Conservation (phyloP, 2,888 invertebrate species). For the Leucozona laternaria region DNA sequence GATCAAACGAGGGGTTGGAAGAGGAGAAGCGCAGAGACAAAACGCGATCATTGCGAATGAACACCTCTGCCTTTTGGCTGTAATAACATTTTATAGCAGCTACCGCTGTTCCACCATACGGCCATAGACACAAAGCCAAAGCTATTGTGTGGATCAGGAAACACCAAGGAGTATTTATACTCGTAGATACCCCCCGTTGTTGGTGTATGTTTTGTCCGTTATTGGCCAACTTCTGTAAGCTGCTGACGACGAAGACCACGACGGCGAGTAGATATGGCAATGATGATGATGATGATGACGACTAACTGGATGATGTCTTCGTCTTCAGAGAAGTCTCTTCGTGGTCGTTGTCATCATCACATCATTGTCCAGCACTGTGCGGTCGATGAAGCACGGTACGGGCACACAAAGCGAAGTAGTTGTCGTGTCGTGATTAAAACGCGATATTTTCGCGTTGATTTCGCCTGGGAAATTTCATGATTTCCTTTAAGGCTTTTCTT, state of each 20-base stretch:
- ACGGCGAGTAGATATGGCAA: constrained; percentile 29
- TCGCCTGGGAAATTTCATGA: constrained; percentile 72
- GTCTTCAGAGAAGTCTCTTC: constrained; percentile 40
- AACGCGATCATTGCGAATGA: constrained; percentile 58
- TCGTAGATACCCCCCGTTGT: constrained; percentile 28
- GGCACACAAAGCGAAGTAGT: constrained; percentile 63
- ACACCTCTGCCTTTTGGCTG: constrained; percentile 73
- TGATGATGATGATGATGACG: constrained; percentile 29
- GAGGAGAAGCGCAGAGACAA: constrained; percentile 7
- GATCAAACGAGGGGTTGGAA: not conserved
- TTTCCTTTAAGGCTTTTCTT: constrained; percentile 49
- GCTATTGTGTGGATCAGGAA: constrained; percentile 61
- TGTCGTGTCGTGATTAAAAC: constrained; percentile 75
- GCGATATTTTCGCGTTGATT: constrained; percentile 75
- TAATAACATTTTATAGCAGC: constrained; percentile 75
- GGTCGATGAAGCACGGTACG: constrained; percentile 40
- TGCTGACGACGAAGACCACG: constrained; percentile 13
- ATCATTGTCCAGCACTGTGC: constrained; percentile 39
- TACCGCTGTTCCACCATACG: constrained; percentile 55
- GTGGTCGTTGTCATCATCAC: constrained; percentile 58
- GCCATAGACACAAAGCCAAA: constrained; percentile 4
- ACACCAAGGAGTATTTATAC: constrained; percentile 29
- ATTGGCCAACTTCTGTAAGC: constrained; percentile 62
- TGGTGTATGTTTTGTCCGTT: constrained; percentile 58
- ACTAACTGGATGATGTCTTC: constrained; percentile 74